Conservation (phyloP, 2,113 vertebrate species). For the Siniperca knerii region DNA sequence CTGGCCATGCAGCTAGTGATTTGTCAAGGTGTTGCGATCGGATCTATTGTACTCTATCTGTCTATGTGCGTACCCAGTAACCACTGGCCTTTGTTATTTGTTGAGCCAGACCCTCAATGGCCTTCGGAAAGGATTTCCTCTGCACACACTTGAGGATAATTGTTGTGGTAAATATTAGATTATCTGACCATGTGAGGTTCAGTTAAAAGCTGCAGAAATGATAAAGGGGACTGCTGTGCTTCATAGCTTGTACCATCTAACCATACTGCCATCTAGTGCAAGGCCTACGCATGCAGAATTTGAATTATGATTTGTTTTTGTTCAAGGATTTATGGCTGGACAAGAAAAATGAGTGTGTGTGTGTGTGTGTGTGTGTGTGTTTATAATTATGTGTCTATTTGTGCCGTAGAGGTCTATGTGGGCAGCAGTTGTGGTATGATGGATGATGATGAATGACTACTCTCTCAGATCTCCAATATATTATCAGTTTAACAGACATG, state of each 20-base stretch:
- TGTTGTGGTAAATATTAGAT: slow-evolving; percentile 11
- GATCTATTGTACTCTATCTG: neutral
- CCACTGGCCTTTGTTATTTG: slow-evolving; percentile 1
- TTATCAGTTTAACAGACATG: slow-evolving; percentile 22
- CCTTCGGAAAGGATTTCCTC: slow-evolving; percentile 6
- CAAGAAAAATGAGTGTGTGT: neutral
- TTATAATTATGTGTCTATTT: neutral
- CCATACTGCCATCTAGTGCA: slow-evolving; percentile 76
- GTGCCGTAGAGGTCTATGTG: neutral
- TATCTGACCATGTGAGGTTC: neutral
- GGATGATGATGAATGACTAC: slow-evolving; percentile 32
- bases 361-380: neutral
- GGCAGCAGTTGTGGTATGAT: slow-evolving; percentile 12
- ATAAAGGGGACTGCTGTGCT: slow-evolving; percentile 25
- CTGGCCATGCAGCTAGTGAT: neutral
- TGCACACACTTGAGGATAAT: slow-evolving; percentile 7
- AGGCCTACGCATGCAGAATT: neutral
- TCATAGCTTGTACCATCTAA: slow-evolving; percentile 29
- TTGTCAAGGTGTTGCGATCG: neutral
- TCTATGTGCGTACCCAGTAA: neutral
- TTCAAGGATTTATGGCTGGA: slow-evolving; percentile 19
- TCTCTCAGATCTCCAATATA: slow-evolving; percentile 16
- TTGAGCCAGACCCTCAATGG: neutral
- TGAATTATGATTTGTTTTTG: slow-evolving; percentile 8
- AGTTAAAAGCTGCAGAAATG: slow-evolving; percentile 27